A percentile compares a stretch with the other conserved stretches of the same genome.
Conservation (phyloP, 2,888 invertebrate species). For the Tiliacea aurago region DNA sequence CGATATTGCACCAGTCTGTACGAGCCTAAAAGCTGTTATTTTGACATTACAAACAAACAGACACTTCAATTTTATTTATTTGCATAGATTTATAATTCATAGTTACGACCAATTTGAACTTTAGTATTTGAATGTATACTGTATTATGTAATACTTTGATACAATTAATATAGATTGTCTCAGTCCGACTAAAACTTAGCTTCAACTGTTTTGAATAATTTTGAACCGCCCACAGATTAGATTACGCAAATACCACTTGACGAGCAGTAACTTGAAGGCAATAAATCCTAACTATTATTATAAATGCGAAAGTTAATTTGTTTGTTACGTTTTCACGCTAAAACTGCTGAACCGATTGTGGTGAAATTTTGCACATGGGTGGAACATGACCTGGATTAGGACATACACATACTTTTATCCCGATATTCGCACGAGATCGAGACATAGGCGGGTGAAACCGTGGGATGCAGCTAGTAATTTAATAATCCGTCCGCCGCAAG, state of each 20-base stretch:
- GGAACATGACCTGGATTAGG: too few relatives aligned
- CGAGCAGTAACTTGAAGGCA: slow-evolving; percentile 17
- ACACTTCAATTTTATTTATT: too few relatives aligned
- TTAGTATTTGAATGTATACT: neutral
- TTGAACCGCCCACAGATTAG: slow-evolving; percentile 1
- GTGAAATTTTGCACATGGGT: too few relatives aligned
- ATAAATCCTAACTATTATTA: neutral
- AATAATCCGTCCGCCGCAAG: slow-evolving; percentile 3
- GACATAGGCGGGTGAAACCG: too few relatives aligned
- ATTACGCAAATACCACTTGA: slow-evolving; percentile 38
- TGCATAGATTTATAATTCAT: neutral
- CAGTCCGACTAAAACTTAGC: slow-evolving; percentile 21
- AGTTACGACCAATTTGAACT: neutral
- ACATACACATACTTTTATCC: too few relatives aligned
- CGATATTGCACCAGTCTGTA: too few relatives aligned
- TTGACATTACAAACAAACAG: too few relatives aligned
- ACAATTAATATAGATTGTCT: neutral
- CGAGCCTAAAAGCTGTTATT: too few relatives aligned
- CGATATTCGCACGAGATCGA: too few relatives aligned
- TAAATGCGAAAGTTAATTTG: too few relatives aligned
- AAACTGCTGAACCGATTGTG: too few relatives aligned
- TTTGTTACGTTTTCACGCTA: too few relatives aligned
- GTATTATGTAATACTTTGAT: neutral
- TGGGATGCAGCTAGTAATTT: neutral
- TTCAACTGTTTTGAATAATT: slow-evolving; percentile 15